Percentiles rank a stretch among this genome's conserved stretches.
phyloP scores from a whole-genome alignment of 2,797 vertebrate genomes.

The Clarias laeviceps region DNA sequence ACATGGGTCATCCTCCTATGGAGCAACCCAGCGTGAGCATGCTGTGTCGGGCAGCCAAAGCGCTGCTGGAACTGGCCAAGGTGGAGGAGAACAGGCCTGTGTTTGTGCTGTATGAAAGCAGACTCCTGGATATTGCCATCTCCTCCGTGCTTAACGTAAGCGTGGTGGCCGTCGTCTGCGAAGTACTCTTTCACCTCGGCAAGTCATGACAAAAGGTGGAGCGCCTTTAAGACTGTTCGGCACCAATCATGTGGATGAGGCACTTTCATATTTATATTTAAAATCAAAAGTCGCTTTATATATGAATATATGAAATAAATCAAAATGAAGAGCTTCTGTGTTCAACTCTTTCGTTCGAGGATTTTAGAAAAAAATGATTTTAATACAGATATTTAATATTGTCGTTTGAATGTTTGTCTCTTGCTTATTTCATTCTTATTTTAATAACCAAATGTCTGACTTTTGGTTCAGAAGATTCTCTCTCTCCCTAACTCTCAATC shows the following conservation, averaged over 20 bases:
- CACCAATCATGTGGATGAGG: constrained; percentile 58
- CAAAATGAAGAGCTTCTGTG: constrained; percentile 82
- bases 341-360: constrained; percentile 87
- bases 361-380: constrained; percentile 91
- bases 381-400: constrained; percentile 97
- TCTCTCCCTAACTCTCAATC: constrained; percentile 22
- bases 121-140: constrained; percentile 97
- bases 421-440: constrained; percentile 83
- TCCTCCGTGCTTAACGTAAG: constrained; percentile 92
- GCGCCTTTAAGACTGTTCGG: constrained; percentile 5
- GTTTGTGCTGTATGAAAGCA: constrained; percentile 95
- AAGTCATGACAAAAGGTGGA: constrained; percentile 88
- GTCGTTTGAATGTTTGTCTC: constrained; percentile 77
- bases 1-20: constrained; percentile 87
- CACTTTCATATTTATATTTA: constrained; percentile 95
- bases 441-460: constrained; percentile 88
- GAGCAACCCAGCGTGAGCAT: constrained; percentile 96
- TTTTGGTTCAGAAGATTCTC: constrained; percentile 66
- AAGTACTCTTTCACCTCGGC: constrained; percentile 97
- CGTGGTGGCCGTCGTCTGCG: constrained; percentile 92
- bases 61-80: constrained; percentile 93
- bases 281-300: constrained; percentile 73
- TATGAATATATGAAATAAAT: constrained; percentile 80
- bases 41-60: constrained; percentile 98
- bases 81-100: constrained; percentile 95